A percentile compares a stretch with the other conserved stretches of the same genome.
These are phyloP conservation scores for Dipodomys ordii DNA, from an alignment of 2,113 vertebrate genomes.

Conservation along the genomic window DNA sequence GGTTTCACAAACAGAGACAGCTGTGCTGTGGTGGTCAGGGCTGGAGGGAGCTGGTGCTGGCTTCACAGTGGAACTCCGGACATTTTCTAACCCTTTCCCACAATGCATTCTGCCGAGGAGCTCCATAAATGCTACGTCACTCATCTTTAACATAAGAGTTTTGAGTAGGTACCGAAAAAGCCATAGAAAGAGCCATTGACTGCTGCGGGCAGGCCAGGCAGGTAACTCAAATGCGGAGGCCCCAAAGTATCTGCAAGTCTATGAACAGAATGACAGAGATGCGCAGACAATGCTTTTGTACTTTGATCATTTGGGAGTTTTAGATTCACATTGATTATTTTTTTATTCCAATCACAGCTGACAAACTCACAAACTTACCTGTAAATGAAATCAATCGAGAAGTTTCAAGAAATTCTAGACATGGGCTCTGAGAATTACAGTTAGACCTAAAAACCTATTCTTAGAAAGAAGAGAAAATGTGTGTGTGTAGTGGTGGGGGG, in stretches of 20 bases:
- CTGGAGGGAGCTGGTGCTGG: neutral
- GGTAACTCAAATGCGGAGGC: neutral
- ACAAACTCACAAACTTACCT: no score
- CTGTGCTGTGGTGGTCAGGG: no score
- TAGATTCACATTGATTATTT: no score
- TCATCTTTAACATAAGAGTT: neutral
- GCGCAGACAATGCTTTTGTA: neutral
- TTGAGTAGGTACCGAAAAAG: neutral
- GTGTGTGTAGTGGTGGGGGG: neutral
- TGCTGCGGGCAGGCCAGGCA: neutral
- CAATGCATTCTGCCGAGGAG: neutral
- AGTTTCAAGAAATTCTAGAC: neutral
- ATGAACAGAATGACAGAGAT: neutral
- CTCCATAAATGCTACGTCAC: conserved; percentile 48
- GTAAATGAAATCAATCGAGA: neutral
- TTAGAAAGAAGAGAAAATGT: neutral
- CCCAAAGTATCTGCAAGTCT: neutral
- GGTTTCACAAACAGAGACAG: neutral
- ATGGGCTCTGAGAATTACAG: neutral
- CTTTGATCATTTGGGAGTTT: neutral
- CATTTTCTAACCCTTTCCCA: conserved; percentile 38
- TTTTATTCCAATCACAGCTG: no score
- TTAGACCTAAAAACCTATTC: neutral
- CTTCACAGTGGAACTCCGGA: neutral
- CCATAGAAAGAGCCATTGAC: neutral